Conservation (phyloP, 2,888 invertebrate species). For the Tetrapedia diversipes region DNA sequence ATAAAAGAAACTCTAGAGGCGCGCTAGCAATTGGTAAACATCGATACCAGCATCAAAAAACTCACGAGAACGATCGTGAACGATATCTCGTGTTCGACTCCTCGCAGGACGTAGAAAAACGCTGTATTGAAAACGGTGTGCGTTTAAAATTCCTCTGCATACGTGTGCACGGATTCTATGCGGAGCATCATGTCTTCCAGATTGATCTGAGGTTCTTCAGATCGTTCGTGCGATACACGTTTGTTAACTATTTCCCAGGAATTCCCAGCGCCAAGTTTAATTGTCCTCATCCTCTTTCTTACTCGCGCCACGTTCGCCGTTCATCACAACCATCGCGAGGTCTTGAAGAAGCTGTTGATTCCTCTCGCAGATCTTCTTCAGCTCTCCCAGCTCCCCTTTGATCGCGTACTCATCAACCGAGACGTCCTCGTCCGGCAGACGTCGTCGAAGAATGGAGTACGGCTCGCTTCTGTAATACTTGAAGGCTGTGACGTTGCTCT, state of each 20-base stretch:
- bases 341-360: constrained; percentile 77
- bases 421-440: constrained; percentile 58
- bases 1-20: neutral
- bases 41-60: neutral
- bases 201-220: constrained; percentile 12
- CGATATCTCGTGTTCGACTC: neutral
- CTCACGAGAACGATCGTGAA: neutral
- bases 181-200: too few species aligned
- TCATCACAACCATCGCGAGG: constrained; percentile 66
- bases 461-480: constrained; percentile 70
- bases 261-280: constrained; percentile 22
- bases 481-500: constrained; percentile 69
- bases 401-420: constrained; percentile 56
- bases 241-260: constrained; percentile 11
- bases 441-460: constrained; percentile 62
- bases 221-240: constrained; percentile 48
- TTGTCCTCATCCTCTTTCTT: constrained; percentile 54
- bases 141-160: neutral
- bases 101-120: neutral
- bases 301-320: constrained; percentile 52
- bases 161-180: too few species aligned
- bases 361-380: constrained; percentile 75
- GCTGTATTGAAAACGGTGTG: neutral
- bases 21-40: neutral
- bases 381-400: constrained; percentile 73